Conservation (phyloP, 2,113 vertebrate species). For the Dipodomys ordii region DNA sequence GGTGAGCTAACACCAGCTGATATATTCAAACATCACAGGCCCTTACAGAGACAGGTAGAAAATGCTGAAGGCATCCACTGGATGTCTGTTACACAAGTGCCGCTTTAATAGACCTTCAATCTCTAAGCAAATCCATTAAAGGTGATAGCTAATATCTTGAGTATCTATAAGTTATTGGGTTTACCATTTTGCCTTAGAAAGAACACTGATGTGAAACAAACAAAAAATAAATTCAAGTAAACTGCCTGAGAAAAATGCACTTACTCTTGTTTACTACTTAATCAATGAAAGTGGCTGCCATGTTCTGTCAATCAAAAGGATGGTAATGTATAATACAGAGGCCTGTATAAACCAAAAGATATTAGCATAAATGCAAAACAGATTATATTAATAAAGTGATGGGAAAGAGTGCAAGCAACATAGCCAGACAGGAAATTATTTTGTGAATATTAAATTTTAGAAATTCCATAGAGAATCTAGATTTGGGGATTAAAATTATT, state of each 20-base stretch:
- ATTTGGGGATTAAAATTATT: conserved; percentile 2
- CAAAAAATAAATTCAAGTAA: not conserved
- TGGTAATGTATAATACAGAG: not conserved
- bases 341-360: not conserved
- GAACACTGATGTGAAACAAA: not conserved
- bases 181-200: not conserved
- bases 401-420: not conserved
- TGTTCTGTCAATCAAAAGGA: not conserved
- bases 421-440: not conserved
- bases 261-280: not conserved
- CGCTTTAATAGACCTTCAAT: not conserved
- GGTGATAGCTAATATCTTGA: not conserved
- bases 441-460: not conserved
- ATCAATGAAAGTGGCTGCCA: not conserved
- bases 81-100: not conserved
- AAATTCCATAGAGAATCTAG: not conserved
- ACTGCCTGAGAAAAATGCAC: not conserved
- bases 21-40: not conserved
- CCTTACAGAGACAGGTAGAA: not conserved
- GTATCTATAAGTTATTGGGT: not conserved
- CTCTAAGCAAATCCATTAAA: not conserved
- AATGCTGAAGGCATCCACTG: not conserved
- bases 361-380: not conserved
- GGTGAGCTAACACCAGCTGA: not conserved
- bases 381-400: not conserved